Evolutionary conservation across 2,888 invertebrate species (phyloP).

Genomic region (Drosophila multiciliata): DNA sequence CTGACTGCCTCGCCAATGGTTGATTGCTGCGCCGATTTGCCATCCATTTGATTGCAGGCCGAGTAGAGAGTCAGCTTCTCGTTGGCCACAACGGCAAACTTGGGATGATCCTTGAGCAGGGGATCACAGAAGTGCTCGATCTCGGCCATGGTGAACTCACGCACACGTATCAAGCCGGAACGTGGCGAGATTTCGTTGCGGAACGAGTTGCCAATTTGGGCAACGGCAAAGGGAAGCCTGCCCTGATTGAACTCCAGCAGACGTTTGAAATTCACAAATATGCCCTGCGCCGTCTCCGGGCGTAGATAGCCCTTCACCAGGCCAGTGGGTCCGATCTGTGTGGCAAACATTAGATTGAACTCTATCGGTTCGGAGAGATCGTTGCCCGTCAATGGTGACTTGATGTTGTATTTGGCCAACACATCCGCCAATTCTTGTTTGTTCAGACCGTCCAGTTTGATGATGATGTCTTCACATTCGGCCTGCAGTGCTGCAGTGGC

Average conservation of each 20-base stretch:
- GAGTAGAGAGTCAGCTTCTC: constrained; percentile 94
- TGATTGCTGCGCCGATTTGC: constrained; percentile 91
- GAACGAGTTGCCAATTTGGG: constrained; percentile 99
- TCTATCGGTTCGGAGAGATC: constrained; percentile 97
- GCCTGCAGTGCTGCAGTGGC: constrained; percentile 87
- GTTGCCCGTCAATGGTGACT: constrained; percentile 97
- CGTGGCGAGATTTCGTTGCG: constrained; percentile 99
- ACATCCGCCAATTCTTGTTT: constrained; percentile 94
- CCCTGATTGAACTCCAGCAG: constrained; percentile 99
- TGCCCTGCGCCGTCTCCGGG: constrained; percentile 99
- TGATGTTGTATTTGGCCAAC: constrained; percentile 95
- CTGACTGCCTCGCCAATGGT: constrained; percentile 96
- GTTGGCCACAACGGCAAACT: constrained; percentile 92
- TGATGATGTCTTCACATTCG: constrained; percentile 82
- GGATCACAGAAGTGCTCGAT: constrained; percentile 99
- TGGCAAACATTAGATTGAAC: constrained; percentile 99
- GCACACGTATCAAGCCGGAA: constrained; percentile 96
- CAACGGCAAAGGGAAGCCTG: constrained; percentile 97
- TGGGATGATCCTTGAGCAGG: constrained; percentile 93
- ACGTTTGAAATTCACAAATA: constrained; percentile 99
- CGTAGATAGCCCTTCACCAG: constrained; percentile 96
- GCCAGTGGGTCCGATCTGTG: constrained; percentile 98
- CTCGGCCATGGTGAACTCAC: constrained; percentile 99
- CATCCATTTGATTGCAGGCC: constrained; percentile 99
- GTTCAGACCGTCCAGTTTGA: constrained; percentile 93